Evolutionary conservation across 2,888 invertebrate species (phyloP).

Genomic region (Halocaridina rubra): DNA sequence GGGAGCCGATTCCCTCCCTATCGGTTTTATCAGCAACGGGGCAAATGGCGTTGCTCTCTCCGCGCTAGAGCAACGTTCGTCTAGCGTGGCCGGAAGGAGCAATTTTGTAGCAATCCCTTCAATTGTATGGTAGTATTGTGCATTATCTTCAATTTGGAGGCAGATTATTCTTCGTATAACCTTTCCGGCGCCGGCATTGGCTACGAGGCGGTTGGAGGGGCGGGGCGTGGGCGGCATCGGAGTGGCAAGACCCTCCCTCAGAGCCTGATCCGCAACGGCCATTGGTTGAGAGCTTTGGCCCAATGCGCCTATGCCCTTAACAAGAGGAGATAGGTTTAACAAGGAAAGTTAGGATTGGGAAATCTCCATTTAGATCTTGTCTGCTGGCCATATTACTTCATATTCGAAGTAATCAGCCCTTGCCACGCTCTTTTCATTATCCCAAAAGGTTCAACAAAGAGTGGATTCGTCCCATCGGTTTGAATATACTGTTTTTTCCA

Average conservation of each 20-base stretch:
- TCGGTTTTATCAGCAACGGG: neutral
- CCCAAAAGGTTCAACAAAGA: constrained; percentile 26
- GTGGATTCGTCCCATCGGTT: no score
- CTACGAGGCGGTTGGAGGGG: neutral
- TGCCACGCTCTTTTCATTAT: constrained; percentile 53
- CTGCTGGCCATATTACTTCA: constrained; percentile 61
- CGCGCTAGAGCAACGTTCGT: neutral
- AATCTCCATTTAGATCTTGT: constrained; percentile 63
- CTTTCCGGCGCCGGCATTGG: constrained; percentile 4
- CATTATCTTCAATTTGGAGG: constrained; percentile 42
- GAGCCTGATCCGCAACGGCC: neutral
- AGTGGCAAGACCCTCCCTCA: neutral
- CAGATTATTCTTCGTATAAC: constrained; percentile 36
- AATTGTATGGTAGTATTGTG: constrained; percentile 45
- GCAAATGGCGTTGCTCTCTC: neutral
- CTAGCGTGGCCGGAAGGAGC: neutral
- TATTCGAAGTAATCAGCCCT: constrained; percentile 58
- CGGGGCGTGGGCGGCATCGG: neutral
- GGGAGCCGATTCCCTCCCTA: neutral
- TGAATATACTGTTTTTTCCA: neutral
- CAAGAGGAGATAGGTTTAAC: constrained; percentile 63
- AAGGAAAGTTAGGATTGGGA: constrained; percentile 63
- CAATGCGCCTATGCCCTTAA: constrained; percentile 48
- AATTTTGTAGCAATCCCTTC: constrained; percentile 25
- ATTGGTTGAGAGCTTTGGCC: constrained; percentile 19